These are phyloP conservation scores for Cyprinodon tularosa DNA, from an alignment of 2,113 vertebrate species.

Conservation along the genomic window DNA sequence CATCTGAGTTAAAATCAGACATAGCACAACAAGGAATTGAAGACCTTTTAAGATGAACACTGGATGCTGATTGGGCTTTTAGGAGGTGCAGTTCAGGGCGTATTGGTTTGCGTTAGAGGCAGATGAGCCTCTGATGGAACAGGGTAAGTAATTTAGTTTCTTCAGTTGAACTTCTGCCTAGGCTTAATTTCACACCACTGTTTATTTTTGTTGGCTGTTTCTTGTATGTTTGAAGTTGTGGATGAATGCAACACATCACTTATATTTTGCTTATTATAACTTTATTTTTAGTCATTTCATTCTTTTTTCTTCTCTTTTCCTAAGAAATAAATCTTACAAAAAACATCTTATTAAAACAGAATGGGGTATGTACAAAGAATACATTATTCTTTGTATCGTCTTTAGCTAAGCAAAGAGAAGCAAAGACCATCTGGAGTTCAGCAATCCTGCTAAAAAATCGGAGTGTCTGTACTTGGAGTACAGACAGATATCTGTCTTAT, in stretches of 20 bases:
- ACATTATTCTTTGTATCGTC: neutral
- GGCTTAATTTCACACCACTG: conserved; percentile 1
- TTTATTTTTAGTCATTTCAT: neutral
- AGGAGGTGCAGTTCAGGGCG: too few relatives aligned
- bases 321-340: neutral
- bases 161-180: too few relatives aligned
- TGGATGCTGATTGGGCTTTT: too few relatives aligned
- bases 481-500: neutral
- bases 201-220: conserved; percentile 8
- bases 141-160: too few relatives aligned
- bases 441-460: neutral
- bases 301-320: conserved; percentile 13
- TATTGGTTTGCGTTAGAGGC: too few relatives aligned
- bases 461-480: neutral
- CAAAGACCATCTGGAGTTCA: conserved; percentile 13
- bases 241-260: conserved; percentile 10
- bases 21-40: too few relatives aligned
- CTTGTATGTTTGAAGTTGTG: neutral
- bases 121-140: too few relatives aligned
- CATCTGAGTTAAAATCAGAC: too few relatives aligned
- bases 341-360: neutral
- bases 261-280: neutral
- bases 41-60: too few relatives aligned
- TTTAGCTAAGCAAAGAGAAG: conserved; percentile 4
- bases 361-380: too few relatives aligned